Evolutionary conservation across 2,797 vertebrate genomes (phyloP).

Genomic region (Lacerta agilis): DNA sequence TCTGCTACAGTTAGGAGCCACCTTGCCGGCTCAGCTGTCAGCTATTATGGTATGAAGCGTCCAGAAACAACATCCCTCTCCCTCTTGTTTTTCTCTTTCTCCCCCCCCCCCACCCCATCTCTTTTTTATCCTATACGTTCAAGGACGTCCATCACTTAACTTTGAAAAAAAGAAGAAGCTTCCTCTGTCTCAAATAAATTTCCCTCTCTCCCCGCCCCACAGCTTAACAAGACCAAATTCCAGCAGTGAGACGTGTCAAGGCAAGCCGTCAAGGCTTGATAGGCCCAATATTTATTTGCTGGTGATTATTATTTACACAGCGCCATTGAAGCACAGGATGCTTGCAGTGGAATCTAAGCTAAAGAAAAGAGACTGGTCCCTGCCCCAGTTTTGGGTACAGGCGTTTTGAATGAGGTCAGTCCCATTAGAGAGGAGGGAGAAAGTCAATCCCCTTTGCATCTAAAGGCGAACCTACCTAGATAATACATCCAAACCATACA

Average conservation of each 20-base stretch:
- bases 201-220: not conserved
- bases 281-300: constrained; percentile 33
- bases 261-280: constrained; percentile 30
- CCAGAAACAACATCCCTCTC: not conserved
- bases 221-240: constrained; percentile 11
- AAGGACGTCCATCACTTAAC: constrained; percentile 14
- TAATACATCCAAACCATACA: no score
- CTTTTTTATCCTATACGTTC: not conserved
- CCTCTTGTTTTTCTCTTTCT: not conserved
- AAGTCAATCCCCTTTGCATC: no score
- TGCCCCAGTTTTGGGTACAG: not conserved
- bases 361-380: not conserved
- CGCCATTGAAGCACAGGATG: not conserved
- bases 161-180: not conserved
- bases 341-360: not conserved
- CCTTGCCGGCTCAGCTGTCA: not conserved
- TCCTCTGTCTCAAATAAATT: not conserved
- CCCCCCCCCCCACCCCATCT: not conserved
- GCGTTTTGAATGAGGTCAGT: not conserved
- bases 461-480: no score
- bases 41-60: not conserved
- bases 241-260: constrained; percentile 34
- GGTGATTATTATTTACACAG: not conserved
- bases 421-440: no score
- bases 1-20: constrained; percentile 14